These are phyloP conservation scores for Hipparchia sbordonii DNA, from an alignment of 2,888 invertebrate genomes.

Conservation along the genomic window DNA sequence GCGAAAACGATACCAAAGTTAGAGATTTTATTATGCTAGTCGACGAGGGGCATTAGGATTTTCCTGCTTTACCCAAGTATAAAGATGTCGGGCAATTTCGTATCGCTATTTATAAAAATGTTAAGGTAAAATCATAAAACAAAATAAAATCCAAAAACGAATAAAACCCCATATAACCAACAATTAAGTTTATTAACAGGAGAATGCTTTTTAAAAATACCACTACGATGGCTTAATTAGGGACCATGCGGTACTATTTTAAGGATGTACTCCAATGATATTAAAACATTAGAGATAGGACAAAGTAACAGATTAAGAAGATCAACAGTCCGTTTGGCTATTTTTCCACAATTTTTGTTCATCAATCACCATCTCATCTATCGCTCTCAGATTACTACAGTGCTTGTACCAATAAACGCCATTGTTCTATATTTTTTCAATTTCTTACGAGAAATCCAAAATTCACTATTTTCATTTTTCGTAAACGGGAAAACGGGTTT, in stretches of 20 bases:
- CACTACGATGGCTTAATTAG: conserved; percentile 32
- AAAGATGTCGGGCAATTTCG: background rate
- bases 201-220: conserved; percentile 22
- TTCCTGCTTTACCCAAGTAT: background rate
- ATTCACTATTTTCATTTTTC: too few relatives aligned
- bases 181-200: conserved; percentile 17
- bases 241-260: conserved; percentile 19
- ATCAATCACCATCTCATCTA: too few relatives aligned
- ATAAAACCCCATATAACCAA: background rate
- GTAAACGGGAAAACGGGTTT: too few relatives aligned
- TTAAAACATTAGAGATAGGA: conserved; percentile 1
- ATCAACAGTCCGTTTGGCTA: background rate
- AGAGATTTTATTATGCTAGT: too few relatives aligned
- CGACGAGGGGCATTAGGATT: too few relatives aligned
- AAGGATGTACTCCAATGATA: conserved; percentile 15
- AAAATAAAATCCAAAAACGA: conserved; percentile 5
- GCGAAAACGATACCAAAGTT: too few relatives aligned
- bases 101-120: background rate
- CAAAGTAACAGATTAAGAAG: background rate
- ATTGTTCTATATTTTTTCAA: too few relatives aligned
- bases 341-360: background rate
- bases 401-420: too few relatives aligned
- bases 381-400: too few relatives aligned
- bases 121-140: background rate
- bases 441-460: too few relatives aligned